phyloP scores from a whole-genome alignment of 2,797 vertebrate genomes.

The Carcharodon carcharias region DNA sequence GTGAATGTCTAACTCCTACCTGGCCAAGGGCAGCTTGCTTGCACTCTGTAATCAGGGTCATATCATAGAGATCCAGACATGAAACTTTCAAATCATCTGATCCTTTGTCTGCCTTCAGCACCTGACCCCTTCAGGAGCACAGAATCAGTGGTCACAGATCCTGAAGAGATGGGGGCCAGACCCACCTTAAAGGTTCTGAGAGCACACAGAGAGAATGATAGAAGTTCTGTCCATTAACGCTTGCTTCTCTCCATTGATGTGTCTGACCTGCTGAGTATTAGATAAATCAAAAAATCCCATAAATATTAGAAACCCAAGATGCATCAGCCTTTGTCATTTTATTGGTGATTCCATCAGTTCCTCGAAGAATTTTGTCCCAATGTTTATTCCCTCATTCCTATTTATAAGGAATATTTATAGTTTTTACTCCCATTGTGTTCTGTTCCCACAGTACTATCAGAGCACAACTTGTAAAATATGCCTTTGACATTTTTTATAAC shows the following conservation, averaged over 20 bases:
- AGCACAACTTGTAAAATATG: background rate
- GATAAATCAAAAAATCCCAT: background rate
- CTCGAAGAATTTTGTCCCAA: background rate
- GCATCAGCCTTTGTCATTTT: background rate
- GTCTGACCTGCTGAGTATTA: background rate
- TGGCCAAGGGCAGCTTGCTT: too few species aligned
- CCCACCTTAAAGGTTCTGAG: too few species aligned
- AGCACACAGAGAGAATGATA: too few species aligned
- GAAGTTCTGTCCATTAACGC: too few species aligned
- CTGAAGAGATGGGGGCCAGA: too few species aligned
- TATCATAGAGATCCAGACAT: too few species aligned
- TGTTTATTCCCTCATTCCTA: background rate
- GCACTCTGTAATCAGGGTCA: too few species aligned
- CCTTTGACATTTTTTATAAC: background rate
- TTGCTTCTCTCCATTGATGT: background rate
- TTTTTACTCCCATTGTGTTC: background rate
- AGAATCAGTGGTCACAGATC: too few species aligned
- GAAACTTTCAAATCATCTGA: too few species aligned
- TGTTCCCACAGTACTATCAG: background rate
- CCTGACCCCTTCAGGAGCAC: too few species aligned
- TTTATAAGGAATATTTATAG: background rate
- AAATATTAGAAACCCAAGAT: background rate
- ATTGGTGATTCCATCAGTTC: background rate
- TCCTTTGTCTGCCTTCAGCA: too few species aligned
- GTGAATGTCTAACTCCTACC: too few species aligned